phyloP scores from a whole-genome alignment of 1,140 invertebrate species.

The Megalonaias nervosa region DNA sequence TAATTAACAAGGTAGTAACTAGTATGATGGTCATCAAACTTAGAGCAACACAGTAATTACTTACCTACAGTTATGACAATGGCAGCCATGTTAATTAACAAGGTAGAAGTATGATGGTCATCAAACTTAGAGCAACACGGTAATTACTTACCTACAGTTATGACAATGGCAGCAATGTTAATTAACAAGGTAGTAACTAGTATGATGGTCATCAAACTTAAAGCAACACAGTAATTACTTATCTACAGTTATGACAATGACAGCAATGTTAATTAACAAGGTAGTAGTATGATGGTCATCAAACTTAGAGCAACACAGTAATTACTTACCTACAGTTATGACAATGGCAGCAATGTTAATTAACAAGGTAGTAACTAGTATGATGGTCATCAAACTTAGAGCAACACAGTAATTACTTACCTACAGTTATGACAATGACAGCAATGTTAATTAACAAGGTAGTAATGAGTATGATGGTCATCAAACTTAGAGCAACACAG shows the following conservation, averaged over 20 bases:
- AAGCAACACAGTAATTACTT: constrained; percentile 3
- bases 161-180: constrained; percentile 60
- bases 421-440: constrained; percentile 59
- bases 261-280: constrained; percentile 62
- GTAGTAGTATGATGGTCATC: too few species aligned
- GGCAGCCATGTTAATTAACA: constrained; percentile 62
- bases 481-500: neutral
- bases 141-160: constrained; percentile 53
- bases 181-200: too few species aligned
- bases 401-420: constrained; percentile 29
- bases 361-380: too few species aligned
- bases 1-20: constrained; percentile 64
- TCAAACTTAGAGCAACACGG: neutral
- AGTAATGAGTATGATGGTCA: too few species aligned
- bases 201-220: too few species aligned
- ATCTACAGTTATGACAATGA: constrained; percentile 61
- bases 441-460: constrained; percentile 62
- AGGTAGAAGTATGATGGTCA: neutral
- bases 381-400: neutral
- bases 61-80: constrained; percentile 61
- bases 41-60: neutral
- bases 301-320: neutral
- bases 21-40: too few species aligned
- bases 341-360: constrained; percentile 62
- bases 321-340: constrained; percentile 55